Base-by-base conservation (phyloP, 2,888 invertebrate species). In the Cheilosia grossa region DNA sequence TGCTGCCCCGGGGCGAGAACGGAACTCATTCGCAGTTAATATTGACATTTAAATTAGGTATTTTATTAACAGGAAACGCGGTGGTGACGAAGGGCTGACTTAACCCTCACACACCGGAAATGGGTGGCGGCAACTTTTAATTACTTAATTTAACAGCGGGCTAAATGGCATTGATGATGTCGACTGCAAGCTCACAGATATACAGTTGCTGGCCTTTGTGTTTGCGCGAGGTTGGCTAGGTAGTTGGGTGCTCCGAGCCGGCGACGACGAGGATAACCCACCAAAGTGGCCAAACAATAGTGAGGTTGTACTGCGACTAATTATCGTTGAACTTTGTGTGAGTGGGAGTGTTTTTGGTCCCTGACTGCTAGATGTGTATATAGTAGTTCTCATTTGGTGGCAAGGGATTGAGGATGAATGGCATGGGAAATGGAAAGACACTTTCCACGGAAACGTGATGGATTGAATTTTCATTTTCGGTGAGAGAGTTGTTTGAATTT, bases 1-100 rank as follows among this genome's bases (percentile, higher is more conserved):
- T 53, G 21, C 44, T 30, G 17, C 49, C n/a, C 63, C 40, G 51
- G 56, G 58, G 47, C 64, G 59, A 56, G 64, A 59, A 53, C 64
- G 58, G 64, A 74, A 69, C 70, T 80, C 80, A 72, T 81, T 72
- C 69, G 70, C 82, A 78, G 81, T 87, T 87, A 88, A 89, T 89
- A 90, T 90, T 89, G 90, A 88, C 89, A 89, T 88, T 87, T 88
- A 89, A 90, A 90, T 90, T 90, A 89, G 88, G 82, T 83, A 80
- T 80, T 74, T 83, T 80, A 83, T 83, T 69, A 74, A 80, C 64
- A 70, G 83, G 70, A 83, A 79, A 27, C 61, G 37, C 54, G 58
- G 44, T 51, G 59, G 51, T 37, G 54, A 51, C 13, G 51, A 13
- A 51, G 9, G 51, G 24, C 24, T 13, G 51, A 21, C 44, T 72